A percentile compares a stretch with the other conserved stretches of the same genome.
Conservation (phyloP, 2,888 invertebrate genomes). For the Eugnorisma glareosa region DNA sequence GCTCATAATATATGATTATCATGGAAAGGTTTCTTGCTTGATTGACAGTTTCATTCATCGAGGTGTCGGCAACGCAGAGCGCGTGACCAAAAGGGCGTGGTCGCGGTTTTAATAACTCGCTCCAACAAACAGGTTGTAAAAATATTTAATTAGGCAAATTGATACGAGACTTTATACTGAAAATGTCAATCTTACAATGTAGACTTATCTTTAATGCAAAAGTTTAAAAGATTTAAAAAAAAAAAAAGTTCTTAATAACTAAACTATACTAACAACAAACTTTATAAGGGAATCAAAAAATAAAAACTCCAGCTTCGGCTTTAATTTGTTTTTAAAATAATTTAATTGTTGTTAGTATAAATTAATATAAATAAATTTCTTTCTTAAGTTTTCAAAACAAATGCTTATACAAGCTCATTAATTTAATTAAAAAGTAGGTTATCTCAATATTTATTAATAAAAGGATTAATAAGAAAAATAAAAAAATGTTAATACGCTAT, state of each 20-base stretch:
- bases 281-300: no score
- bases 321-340: no score
- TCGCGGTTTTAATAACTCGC: conserved; percentile 59
- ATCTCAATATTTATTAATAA: no score
- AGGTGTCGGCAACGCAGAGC: conserved; percentile 67
- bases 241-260: not conserved
- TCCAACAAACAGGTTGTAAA: conserved; percentile 39
- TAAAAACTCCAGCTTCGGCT: no score
- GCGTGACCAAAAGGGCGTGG: conserved; percentile 64
- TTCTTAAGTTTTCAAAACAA: conserved; percentile 93
- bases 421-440: conserved; percentile 82
- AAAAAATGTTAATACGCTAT: no score
- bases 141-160: conserved; percentile 61
- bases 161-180: conserved; percentile 19
- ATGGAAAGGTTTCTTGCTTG: conserved; percentile 71
- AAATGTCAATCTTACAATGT: conserved; percentile 14
- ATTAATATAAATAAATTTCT: conserved; percentile 91
- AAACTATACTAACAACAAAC: no score
- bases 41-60: conserved; percentile 75
- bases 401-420: conserved; percentile 92
- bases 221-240: not conserved
- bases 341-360: conserved; percentile 86
- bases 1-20: conserved; percentile 44
- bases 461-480: no score
- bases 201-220: not conserved